Evolutionary conservation across 2,113 vertebrate genomes (phyloP).

Genomic region (Malurus cyaneus): DNA sequence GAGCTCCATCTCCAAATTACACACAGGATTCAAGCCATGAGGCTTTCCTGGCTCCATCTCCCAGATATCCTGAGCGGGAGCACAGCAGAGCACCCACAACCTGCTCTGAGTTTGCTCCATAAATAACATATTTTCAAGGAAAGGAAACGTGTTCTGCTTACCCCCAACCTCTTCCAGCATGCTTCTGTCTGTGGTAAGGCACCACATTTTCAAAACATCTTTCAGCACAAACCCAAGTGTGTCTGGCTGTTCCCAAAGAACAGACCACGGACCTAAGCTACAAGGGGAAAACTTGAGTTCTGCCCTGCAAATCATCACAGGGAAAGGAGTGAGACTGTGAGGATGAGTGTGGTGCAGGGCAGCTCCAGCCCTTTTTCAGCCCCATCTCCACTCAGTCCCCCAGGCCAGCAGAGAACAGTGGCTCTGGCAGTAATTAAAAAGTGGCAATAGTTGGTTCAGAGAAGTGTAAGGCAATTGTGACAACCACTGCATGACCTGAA

Average conservation of each 20-base stretch:
- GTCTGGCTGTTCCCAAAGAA: not conserved
- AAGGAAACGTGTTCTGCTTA: not conserved
- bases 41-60: not conserved
- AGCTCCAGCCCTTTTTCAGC: not conserved
- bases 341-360: not conserved
- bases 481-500: not conserved
- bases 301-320: accelerated
- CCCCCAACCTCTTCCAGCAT: not conserved
- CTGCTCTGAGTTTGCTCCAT: not conserved
- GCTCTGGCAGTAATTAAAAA: not conserved
- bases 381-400: not conserved
- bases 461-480: not conserved
- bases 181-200: not conserved
- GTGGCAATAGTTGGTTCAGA: not conserved
- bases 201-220: not conserved
- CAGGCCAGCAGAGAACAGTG: not conserved
- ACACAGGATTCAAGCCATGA: accelerated
- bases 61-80: not conserved
- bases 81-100: not conserved
- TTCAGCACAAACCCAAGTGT: accelerated
- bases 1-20: not conserved
- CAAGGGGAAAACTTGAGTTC: not conserved
- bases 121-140: not conserved
- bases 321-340: not conserved
- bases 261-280: not conserved